These are phyloP conservation scores for Phaethornis superciliosus DNA, from an alignment of 2,113 vertebrate species.

Conservation along the genomic window DNA sequence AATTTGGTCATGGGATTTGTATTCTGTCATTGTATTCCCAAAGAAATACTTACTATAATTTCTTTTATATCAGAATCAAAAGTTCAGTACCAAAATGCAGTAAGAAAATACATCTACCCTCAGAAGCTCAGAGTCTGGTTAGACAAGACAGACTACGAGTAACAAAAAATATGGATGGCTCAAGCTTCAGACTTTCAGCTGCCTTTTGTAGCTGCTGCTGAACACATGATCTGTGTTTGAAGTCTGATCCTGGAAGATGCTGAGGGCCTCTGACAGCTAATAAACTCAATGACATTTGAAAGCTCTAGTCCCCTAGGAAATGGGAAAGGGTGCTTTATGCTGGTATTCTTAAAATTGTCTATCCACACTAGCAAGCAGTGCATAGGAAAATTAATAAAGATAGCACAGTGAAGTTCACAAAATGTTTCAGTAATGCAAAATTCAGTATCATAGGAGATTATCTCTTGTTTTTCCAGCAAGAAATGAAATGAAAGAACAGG, in stretches of 20 bases:
- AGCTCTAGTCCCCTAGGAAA: not conserved
- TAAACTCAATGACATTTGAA: conserved; percentile 45
- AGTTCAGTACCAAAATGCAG: not conserved
- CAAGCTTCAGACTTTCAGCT: not conserved
- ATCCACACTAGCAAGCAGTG: not conserved
- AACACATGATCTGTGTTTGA: not conserved
- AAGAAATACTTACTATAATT: conserved; percentile 12
- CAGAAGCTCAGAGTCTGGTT: not conserved
- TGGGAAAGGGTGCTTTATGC: not conserved
- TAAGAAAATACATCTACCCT: not conserved
- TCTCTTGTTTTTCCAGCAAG: not conserved
- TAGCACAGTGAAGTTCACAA: not conserved
- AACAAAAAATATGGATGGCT: not conserved
- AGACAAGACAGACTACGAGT: not conserved
- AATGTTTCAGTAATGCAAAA: not conserved
- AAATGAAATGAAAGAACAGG: not conserved
- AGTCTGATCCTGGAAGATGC: conserved; percentile 8
- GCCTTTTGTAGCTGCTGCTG: not conserved
- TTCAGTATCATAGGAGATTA: not conserved
- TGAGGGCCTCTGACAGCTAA: conserved; percentile 33
- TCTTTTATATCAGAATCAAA: not conserved
- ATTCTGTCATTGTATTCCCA: not conserved
- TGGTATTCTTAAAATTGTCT: not conserved
- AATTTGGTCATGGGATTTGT: not conserved
- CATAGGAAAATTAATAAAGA: not conserved